Conservation (phyloP, 2,797 vertebrate species). For the Cossypha niveicapilla region DNA sequence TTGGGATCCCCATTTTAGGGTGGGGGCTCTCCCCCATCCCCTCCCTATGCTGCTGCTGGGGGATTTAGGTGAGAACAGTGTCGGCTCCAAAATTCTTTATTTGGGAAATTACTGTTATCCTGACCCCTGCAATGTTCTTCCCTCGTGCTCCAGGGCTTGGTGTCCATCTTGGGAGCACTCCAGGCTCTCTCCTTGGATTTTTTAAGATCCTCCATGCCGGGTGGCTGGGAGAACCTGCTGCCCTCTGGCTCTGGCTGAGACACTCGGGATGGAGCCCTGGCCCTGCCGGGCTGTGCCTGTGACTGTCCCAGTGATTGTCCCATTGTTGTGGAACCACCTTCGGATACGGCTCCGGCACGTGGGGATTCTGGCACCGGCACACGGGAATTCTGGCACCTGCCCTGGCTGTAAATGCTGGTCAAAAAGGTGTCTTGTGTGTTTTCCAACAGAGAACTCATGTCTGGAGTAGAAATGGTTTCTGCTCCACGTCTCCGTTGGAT, state of each 20-base stretch:
- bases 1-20: rapidly evolving
- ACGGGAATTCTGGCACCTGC: neutral
- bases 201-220: rapidly evolving
- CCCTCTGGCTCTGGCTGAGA: neutral
- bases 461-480: neutral
- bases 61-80: neutral
- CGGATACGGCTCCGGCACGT: rapidly evolving
- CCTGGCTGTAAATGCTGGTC: rapidly evolving
- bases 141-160: rapidly evolving
- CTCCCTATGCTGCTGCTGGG: rapidly evolving
- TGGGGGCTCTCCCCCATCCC: rapidly evolving
- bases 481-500: rapidly evolving
- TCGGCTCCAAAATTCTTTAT: neutral
- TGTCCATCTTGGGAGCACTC: neutral
- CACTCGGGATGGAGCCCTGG: neutral
- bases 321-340: rapidly evolving
- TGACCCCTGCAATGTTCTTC: neutral
- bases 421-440: neutral
- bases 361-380: neutral
- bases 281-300: rapidly evolving
- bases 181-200: neutral
- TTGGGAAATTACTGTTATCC: neutral
- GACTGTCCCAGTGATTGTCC: rapidly evolving
- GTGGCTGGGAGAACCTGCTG: neutral
- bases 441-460: neutral